A percentile compares a stretch with the other conserved stretches of the same genome.
Conservation (phyloP, 2,797 vertebrate species). For the Bradypodion ventrale region DNA sequence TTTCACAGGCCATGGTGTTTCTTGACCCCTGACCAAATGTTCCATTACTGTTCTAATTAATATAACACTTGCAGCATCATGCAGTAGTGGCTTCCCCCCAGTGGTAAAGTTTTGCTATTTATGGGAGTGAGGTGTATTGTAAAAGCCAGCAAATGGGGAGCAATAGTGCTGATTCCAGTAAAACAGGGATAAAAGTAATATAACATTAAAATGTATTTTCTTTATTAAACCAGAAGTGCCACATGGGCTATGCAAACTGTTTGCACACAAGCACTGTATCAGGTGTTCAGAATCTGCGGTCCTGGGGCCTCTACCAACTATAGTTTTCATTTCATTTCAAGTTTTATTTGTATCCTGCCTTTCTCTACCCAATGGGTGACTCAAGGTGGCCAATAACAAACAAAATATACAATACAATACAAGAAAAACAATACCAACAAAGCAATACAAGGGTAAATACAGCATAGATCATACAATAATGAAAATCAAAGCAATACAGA, state of each 20-base stretch:
- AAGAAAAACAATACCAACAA: too few relatives aligned
- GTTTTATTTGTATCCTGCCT: too few relatives aligned
- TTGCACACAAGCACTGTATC: background rate
- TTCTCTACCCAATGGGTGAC: too few relatives aligned
- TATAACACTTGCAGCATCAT: background rate
- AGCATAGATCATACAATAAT: too few relatives aligned
- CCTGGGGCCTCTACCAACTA: background rate
- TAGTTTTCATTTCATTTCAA: too few relatives aligned
- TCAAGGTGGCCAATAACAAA: too few relatives aligned
- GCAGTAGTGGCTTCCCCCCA: background rate
- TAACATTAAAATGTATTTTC: background rate
- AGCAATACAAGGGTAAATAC: too few relatives aligned
- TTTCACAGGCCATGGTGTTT: slow-evolving; percentile 16
- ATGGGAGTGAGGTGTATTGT: background rate
- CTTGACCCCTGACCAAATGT: slow-evolving; percentile 48
- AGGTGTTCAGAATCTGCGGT: background rate
- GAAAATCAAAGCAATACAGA: too few relatives aligned
- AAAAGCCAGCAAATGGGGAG: slow-evolving; percentile 5
- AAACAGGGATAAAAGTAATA: background rate
- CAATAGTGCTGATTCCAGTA: background rate
- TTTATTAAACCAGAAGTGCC: background rate
- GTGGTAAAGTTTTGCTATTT: background rate
- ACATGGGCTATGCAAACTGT: background rate
- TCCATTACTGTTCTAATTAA: slow-evolving; percentile 34
- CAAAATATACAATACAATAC: too few relatives aligned